Conservation (phyloP, 2,113 vertebrate species). For the Cyanoramphus novaezelandiae region DNA sequence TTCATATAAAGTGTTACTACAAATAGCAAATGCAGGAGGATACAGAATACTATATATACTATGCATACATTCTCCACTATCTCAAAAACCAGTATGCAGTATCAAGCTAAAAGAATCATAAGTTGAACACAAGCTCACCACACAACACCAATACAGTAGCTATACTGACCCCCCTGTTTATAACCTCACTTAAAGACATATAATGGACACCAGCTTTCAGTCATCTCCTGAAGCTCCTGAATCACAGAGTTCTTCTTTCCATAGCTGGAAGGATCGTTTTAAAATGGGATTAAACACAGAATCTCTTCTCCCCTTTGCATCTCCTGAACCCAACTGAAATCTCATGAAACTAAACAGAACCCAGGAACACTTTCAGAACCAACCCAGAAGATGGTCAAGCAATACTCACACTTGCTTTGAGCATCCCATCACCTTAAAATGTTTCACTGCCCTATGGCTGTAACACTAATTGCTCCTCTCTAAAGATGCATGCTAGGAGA, state of each 20-base stretch:
- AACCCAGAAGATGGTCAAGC: background rate
- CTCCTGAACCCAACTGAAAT: rapidly evolving
- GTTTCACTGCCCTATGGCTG: background rate
- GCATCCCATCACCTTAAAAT: background rate
- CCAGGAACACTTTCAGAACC: background rate
- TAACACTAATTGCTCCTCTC: background rate
- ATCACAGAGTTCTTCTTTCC: background rate
- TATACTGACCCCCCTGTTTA: rapidly evolving
- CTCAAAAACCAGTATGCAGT: background rate
- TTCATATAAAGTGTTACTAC: background rate
- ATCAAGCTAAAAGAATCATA: background rate
- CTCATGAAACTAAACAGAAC: background rate
- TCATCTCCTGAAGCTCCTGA: rapidly evolving
- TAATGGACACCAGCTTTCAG: background rate
- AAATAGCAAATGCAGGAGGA: background rate
- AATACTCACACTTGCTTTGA: background rate
- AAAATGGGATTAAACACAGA: background rate
- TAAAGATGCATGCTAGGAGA: background rate
- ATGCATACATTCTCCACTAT: background rate
- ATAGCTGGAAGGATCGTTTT: background rate
- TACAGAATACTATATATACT: background rate
- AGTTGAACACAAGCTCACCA: background rate
- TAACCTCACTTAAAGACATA: background rate
- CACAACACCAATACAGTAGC: background rate
- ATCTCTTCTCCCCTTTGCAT: background rate